Base-by-base conservation (phyloP, 2,113 vertebrate genomes). In the Nerophis lumbriciformis region DNA sequence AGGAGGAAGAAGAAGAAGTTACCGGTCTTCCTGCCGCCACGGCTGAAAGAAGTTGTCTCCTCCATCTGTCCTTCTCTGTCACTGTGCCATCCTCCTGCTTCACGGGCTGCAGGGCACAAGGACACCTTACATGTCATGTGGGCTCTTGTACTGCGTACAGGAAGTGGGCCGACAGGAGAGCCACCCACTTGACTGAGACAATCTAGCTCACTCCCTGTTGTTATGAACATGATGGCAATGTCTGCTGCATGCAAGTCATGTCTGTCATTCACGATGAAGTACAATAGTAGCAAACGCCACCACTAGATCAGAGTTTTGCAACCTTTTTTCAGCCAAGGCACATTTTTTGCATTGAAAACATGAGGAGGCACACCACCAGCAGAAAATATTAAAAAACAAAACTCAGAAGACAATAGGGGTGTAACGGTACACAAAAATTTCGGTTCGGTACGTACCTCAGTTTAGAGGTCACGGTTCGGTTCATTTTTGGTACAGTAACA, bases 31-130 rank as follows among this genome's bases (percentile, higher is more conserved):
- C 85, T 81, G 83, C 77, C 76, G 85, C 68, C 89, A 90, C 84
- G 71, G 89, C 84, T 81, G 88, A 91, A 81, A 89, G 80, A 28
- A 92, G 82, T 75, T 84, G 88, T 79, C 88, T 85, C 81, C 85
- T 91, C 90, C 90, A 91, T 88, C 88, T 92, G 88, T 89, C 87
- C 80, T 90, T 91, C 84, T 81, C 87, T 84, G 85, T 78, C 75
- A 86, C 84, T 78, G 77, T 75, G 79, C 86, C 72, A 38, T 88
- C 88, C 82, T 90, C 86, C 82, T 77, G 82, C 83, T 86, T 90
- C 65, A 83, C 77, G 76, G 84, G 84, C 91, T 91, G 82, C 72
- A 85, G 89, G 69, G 90, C 80, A 90, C 77, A 87, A 66, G 59
- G 61, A 81, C 59, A 69, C n/a, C 52, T 85, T 72, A 79, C 63